phyloP scores from a whole-genome alignment of 2,797 vertebrate genomes.

The Tenualosa thibaudeaui region DNA sequence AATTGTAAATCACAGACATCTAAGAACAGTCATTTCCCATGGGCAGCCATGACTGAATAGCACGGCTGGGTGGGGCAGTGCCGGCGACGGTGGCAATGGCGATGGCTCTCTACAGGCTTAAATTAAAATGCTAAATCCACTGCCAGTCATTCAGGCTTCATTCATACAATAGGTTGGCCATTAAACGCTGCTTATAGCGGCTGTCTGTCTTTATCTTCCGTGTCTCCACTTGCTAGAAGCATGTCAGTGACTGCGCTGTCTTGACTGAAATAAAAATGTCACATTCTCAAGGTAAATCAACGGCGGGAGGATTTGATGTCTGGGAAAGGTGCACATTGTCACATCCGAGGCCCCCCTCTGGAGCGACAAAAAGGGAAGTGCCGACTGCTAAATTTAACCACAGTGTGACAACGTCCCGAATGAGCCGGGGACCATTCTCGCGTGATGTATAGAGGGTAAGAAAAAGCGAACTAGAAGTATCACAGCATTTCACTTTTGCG shows the following conservation, averaged over 20 bases:
- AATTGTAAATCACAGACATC: constrained; percentile 48
- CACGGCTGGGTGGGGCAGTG: not conserved
- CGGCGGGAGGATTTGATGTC: not conserved
- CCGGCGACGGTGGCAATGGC: constrained; percentile 31
- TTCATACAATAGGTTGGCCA: not conserved
- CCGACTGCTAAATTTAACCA: not conserved
- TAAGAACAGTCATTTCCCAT: constrained; percentile 64
- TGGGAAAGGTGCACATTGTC: not conserved
- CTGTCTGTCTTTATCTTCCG: not conserved
- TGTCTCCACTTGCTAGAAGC: not conserved
- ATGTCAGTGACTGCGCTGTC: not conserved
- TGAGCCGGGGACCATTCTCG: not conserved
- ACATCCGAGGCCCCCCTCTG: not conserved
- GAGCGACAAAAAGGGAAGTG: not conserved
- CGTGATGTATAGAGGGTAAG: not conserved
- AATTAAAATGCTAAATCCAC: constrained; percentile 42
- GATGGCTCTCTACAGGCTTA: constrained; percentile 40
- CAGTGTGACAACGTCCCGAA: not conserved
- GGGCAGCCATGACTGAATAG: constrained; percentile 51
- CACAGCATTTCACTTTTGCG: not conserved
- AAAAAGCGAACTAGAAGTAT: not conserved
- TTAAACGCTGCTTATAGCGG: not conserved
- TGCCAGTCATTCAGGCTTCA: constrained; percentile 9
- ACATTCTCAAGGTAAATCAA: constrained; percentile 30
- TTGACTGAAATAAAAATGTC: constrained; percentile 33